Conservation (phyloP, 1,140 invertebrate genomes). For the Drosophila prosaltans region DNA sequence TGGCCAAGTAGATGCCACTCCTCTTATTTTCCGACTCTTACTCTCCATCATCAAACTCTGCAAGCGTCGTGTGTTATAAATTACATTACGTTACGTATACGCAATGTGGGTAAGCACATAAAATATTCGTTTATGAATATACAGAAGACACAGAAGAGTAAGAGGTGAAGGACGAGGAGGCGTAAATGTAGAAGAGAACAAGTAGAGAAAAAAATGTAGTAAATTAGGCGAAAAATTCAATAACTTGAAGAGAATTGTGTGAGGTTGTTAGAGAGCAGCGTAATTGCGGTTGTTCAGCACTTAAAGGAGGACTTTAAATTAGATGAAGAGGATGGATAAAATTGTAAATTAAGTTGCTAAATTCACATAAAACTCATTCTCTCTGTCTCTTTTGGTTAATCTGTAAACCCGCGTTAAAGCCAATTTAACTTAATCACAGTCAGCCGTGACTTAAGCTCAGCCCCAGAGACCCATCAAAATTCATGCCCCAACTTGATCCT, state of each 20-base stretch:
- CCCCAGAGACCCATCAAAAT: not conserved
- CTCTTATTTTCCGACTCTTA: not conserved
- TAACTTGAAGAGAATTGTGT: slow-evolving; percentile 46
- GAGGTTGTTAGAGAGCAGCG: slow-evolving; percentile 6
- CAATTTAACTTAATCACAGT: slow-evolving; percentile 9
- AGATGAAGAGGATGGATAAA: slow-evolving; percentile 6
- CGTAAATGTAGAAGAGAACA: too few relatives aligned
- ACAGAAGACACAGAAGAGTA: slow-evolving; percentile 16
- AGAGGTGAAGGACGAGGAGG: not conserved
- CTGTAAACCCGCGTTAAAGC: slow-evolving; percentile 1
- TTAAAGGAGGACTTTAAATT: slow-evolving; percentile 29
- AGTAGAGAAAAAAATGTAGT: slow-evolving; percentile 55
- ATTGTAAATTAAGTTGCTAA: slow-evolving; percentile 7
- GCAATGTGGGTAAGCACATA: slow-evolving; percentile 64
- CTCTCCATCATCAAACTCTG: not conserved
- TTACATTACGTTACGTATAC: slow-evolving; percentile 77
- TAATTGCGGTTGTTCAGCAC: slow-evolving; percentile 19
- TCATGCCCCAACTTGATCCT: not conserved
- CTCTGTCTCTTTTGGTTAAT: not conserved
- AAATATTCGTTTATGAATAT: slow-evolving; percentile 72
- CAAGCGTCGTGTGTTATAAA: slow-evolving; percentile 53
- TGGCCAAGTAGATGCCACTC: slow-evolving; percentile 16
- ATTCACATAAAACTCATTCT: slow-evolving; percentile 2
- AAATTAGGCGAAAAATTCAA: slow-evolving; percentile 76
- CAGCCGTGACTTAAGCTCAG: not conserved